Conservation (phyloP, 2,888 invertebrate genomes). For the Acleris sparsana region DNA sequence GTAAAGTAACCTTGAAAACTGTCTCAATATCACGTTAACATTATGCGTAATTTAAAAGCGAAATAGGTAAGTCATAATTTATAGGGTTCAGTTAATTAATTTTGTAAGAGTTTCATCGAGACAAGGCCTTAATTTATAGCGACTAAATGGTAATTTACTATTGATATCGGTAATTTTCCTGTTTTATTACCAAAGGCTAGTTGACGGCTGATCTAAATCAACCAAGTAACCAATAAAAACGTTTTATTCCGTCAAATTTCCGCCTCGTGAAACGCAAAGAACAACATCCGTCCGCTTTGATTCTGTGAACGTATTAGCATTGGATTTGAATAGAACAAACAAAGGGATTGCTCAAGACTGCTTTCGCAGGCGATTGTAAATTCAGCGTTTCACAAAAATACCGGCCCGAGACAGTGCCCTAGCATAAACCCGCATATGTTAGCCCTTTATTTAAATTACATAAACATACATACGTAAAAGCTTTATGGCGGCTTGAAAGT, state of each 20-base stretch:
- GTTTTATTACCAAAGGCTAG: too few species aligned
- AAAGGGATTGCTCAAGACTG: constrained; percentile 81
- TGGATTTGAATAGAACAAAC: constrained; percentile 83
- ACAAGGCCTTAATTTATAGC: too few species aligned
- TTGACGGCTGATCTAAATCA: background rate
- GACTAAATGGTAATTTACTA: too few species aligned
- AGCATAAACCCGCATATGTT: constrained; percentile 33
- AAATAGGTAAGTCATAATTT: too few species aligned
- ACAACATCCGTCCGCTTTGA: constrained; percentile 78
- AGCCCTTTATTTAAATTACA: constrained; percentile 31
- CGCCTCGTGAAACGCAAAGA: constrained; percentile 69
- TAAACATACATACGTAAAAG: constrained; percentile 33
- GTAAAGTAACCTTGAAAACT: too few species aligned
- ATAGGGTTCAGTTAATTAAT: too few species aligned
- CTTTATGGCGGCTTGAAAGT: constrained; percentile 24
- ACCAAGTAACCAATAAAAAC: constrained; percentile 43
- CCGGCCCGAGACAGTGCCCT: constrained; percentile 49
- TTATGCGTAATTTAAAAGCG: too few species aligned
- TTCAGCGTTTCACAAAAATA: constrained; percentile 79
- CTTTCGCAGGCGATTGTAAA: constrained; percentile 82
- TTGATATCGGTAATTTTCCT: too few species aligned
- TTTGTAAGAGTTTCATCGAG: too few species aligned
- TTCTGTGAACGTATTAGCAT: constrained; percentile 81
- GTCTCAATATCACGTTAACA: too few species aligned
- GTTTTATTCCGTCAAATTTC: constrained; percentile 69